Base-by-base conservation (phyloP, 2,888 invertebrate species). In the Apodemia duryi region DNA sequence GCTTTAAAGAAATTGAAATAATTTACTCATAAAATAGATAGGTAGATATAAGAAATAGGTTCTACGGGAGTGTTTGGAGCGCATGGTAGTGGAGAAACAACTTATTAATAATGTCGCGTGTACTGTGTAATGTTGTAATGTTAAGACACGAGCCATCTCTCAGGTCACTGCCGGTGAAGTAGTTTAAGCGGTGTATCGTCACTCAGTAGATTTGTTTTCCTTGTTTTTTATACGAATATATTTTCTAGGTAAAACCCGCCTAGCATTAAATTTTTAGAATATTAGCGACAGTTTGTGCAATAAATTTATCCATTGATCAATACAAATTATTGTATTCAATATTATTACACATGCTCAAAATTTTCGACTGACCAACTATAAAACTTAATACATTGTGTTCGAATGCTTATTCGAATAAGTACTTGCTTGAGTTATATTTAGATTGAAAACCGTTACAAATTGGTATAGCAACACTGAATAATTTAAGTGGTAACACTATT, bases 291-390 rank as follows among this genome's bases (percentile, higher is more conserved):
- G 82, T 82, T 82, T 83, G 89, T 90, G 90, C 90, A 90, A 89
- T 88, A 88, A 83, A 80, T 81, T 80, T 82, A 83, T 80, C 80
- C 81, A 82, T 80, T 78, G 80, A 83, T 85, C 82, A 78, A 80
- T 81, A 79, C 80, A 78, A 81, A 81, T 83, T 80, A 80, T 76
- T 72, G 71, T 75, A 75, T 73, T 74, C 79, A 76, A 77, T 75
- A 77, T 75, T 74, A 80, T 80, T 78, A 80, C 46, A 46, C 81
- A 81, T 87, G 90, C 91, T 91, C 90, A 91, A 90, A 85, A 82
- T 85, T 88, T 89, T 88, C 86, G 89, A 90, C 90, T 89, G 91
- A 91, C 89, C 89, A 89, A 89, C 84, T 89, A 80, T 86, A 85
- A 84, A 82, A 84, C 72, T 75, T 83, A 72, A 43, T 43, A 46